Base-by-base conservation (phyloP, 1,140 invertebrate genomes). In the Cyclina sinensis region DNA sequence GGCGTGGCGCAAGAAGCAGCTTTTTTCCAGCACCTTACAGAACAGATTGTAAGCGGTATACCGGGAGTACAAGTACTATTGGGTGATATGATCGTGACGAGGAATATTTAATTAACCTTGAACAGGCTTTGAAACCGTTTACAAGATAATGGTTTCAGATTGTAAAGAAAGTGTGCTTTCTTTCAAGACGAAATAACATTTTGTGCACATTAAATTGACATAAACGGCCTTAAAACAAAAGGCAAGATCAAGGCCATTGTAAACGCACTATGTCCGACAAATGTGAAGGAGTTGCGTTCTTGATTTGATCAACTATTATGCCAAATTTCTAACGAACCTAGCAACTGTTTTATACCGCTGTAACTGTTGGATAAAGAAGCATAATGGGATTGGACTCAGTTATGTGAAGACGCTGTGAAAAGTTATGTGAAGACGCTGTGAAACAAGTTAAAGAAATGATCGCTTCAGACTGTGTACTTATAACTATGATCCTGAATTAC, bases 161-260 rank as follows among this genome's bases (percentile, higher is more conserved):
- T n/a, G n/a, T n/a, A n/a, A n/a, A n/a, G n/a, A n/a, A 92, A 92
- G 39, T 91, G 89, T 54, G 46, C 65, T 43, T 92, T 91, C 62
- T 82, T 89, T 27, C 43, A 85, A 39, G 27, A 70, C 0, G 27
- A 65, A 46, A 51, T 92, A 1, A 35, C 21, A 16, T 91, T 84
- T 62, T 88, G 90, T 32, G 87, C 16, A 16, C n/a, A n/a, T n/a
- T n/a, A n/a, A n/a, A n/a, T n/a, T n/a, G n/a, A n/a, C n/a, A n/a
- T n/a, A n/a, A n/a, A 83, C 16, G 37, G 86, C 0, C 82, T 90
- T 27, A 85, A 86, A 39, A 78, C 80, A 7, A 30, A 80, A n/a
- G 83, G 90, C 24, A 91, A 92, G 48, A 57, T 92, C 16, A 39
- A 79, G 4, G 88, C 91, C n/a, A 78, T 92, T 70, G 0, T 79